phyloP scores from a whole-genome alignment of 2,888 invertebrate genomes.

The Hyposoter dolosus region DNA sequence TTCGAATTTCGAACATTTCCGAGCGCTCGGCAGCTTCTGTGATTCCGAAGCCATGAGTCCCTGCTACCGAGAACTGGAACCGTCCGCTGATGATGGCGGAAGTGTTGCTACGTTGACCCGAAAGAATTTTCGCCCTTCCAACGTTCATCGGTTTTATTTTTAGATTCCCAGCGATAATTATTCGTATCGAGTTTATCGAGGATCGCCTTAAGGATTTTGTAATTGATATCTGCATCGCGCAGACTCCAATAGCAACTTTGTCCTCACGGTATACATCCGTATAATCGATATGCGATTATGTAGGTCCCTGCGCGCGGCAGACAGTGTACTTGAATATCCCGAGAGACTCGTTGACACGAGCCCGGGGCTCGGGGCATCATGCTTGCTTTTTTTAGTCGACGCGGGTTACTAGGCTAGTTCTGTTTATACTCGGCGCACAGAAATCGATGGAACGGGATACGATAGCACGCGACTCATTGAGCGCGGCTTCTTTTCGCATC shows the following conservation, averaged over 20 bases:
- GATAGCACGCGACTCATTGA: constrained; percentile 53
- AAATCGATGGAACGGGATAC: constrained; percentile 63
- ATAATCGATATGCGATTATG: constrained; percentile 23
- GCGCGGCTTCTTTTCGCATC: constrained; percentile 2
- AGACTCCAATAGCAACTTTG: not conserved
- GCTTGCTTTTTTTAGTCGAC: constrained; percentile 65
- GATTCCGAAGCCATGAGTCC: not conserved
- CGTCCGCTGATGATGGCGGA: no score
- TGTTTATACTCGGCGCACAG: constrained; percentile 28
- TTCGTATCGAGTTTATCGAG: no score
- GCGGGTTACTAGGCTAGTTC: constrained; percentile 48
- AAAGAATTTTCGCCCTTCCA: no score
- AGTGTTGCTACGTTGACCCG: no score
- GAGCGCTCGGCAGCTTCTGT: not conserved
- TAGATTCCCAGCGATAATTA: no score
- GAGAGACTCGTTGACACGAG: constrained; percentile 75
- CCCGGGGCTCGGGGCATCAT: constrained; percentile 70
- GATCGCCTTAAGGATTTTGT: no score
- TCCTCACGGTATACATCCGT: not conserved
- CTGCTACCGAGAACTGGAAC: no score
- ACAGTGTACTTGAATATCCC: constrained; percentile 70
- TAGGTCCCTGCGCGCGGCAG: constrained; percentile 38
- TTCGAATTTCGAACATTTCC: not conserved
- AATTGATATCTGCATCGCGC: no score
- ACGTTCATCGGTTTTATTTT: no score